A percentile compares a stretch with the other conserved stretches of the same genome.
Evolutionary conservation across 2,888 invertebrate species (phyloP).

Genomic region (Coenonympha glycerion): DNA sequence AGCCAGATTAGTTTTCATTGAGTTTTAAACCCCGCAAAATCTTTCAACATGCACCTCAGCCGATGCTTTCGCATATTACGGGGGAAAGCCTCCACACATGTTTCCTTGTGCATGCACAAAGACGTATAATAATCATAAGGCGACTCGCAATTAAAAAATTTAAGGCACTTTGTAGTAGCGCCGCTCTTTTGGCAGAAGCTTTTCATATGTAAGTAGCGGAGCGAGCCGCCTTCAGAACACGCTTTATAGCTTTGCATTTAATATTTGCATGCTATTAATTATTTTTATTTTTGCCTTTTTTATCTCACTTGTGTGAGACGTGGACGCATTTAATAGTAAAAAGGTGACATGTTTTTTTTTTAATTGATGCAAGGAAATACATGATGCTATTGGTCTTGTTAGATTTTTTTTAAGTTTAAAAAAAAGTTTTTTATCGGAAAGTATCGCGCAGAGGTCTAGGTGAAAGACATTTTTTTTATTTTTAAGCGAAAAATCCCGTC

Average conservation of each 20-base stretch:
- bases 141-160: conserved; percentile 73
- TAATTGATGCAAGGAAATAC: not conserved
- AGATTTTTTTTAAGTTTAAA: no score
- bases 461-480: no score
- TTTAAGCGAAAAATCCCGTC: no score
- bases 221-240: conserved; percentile 29
- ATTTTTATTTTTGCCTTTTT: conserved; percentile 14
- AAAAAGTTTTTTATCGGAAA: no score
- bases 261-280: conserved; percentile 17
- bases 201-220: conserved; percentile 41
- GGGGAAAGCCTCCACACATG: conserved; percentile 54
- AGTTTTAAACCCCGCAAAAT: conserved; percentile 1
- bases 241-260: conserved; percentile 17
- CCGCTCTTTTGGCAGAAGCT: conserved; percentile 46
- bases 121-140: conserved; percentile 69
- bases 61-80: conserved; percentile 43
- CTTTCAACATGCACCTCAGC: conserved; percentile 29
- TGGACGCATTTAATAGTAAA: no score
- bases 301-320: conserved; percentile 8
- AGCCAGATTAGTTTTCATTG: not conserved
- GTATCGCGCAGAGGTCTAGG: no score
- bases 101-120: conserved; percentile 68
- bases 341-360: not conserved
- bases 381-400: not conserved
- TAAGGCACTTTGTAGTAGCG: conserved; percentile 68